Evolutionary conservation across 1,140 invertebrate genomes (phyloP).

Genomic region (Heliconius hewitsoni): DNA sequence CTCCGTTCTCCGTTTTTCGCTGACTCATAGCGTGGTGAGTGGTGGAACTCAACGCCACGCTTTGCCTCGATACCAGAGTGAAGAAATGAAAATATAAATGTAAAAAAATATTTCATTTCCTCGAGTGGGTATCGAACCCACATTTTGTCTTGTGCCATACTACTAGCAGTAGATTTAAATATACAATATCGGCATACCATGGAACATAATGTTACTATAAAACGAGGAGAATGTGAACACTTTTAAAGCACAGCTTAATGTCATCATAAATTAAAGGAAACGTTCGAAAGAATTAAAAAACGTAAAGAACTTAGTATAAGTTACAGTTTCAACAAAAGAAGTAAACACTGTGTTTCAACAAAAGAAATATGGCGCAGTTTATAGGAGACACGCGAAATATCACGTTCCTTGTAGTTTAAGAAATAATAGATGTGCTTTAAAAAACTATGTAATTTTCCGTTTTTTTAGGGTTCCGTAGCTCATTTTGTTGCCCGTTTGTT

Average conservation of each 20-base stretch:
- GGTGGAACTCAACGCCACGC: no score
- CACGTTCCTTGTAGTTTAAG: neutral
- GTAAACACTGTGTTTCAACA: neutral
- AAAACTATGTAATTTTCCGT: neutral
- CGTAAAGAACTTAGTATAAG: slow-evolving; percentile 1
- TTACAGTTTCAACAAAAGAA: slow-evolving; percentile 9
- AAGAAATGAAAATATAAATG: no score
- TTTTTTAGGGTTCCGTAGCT: no score
- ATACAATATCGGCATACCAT: neutral
- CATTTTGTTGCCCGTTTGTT: no score
- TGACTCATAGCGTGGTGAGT: no score
- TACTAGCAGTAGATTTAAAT: no score
- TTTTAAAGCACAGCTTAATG: slow-evolving; percentile 1
- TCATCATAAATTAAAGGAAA: slow-evolving; percentile 12
- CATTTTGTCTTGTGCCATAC: no score
- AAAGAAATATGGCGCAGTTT: slow-evolving; percentile 8
- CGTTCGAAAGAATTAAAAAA: slow-evolving; percentile 13
- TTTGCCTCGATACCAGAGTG: no score
- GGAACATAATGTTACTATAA: neutral
- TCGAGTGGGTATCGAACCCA: no score
- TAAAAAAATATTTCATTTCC: no score
- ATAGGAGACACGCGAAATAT: slow-evolving; percentile 12
- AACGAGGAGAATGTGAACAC: neutral
- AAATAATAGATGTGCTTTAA: neutral
- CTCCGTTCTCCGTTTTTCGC: no score